Evolutionary conservation across 2,888 invertebrate genomes (phyloP).

Genomic region (Orthonychiurus folsomi): DNA sequence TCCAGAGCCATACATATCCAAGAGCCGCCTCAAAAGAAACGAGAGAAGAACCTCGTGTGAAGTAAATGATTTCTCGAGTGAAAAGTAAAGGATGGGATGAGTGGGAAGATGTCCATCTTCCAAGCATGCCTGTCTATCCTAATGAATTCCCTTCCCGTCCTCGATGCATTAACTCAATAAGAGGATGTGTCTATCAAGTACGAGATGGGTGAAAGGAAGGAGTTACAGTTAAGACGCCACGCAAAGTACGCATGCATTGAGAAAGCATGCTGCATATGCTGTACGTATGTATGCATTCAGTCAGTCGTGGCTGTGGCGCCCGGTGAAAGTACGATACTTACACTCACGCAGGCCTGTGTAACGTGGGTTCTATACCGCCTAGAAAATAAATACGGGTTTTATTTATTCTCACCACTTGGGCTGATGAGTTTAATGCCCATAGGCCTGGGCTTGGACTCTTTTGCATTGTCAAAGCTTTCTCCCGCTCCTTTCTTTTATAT

Average conservation of each 20-base stretch:
- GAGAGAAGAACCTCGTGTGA: not conserved
- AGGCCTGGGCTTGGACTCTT: conserved; percentile 8
- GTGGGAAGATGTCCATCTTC: not conserved
- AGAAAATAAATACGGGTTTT: conserved; percentile 23
- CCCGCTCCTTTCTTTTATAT: not conserved
- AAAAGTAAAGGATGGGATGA: conserved; percentile 1
- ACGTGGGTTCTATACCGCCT: not conserved
- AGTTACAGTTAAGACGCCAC: not conserved
- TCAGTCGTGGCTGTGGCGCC: no score
- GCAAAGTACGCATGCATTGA: not conserved
- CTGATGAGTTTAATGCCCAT: conserved; percentile 26
- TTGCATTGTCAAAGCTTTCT: not conserved
- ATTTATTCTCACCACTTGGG: conserved; percentile 23
- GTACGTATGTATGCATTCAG: no score
- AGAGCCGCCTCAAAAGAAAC: not conserved
- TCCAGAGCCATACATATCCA: no score
- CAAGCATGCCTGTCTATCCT: not conserved
- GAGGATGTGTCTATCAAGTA: not conserved
- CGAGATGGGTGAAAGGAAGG: not conserved
- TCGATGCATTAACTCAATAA: not conserved
- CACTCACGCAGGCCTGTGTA: not conserved
- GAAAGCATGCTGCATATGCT: not conserved
- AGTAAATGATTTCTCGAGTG: not conserved
- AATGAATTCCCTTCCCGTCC: not conserved
- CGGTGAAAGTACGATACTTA: not conserved